Evolutionary conservation across 2,888 invertebrate genomes (phyloP).

Genomic region (Drosophila stalkeri): DNA sequence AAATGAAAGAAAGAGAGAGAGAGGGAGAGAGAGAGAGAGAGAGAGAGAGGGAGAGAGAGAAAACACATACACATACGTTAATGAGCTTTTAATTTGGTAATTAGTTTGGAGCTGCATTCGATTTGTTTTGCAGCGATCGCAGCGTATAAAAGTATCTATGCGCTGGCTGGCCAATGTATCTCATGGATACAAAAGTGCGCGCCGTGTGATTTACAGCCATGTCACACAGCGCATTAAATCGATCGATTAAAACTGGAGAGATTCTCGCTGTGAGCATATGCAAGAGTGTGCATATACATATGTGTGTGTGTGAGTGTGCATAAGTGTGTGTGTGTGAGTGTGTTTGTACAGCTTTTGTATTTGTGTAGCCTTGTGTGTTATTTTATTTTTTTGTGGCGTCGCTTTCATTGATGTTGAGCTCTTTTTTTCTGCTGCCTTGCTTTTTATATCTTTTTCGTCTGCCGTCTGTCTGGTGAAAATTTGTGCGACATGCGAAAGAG

Average conservation of each 20-base stretch:
- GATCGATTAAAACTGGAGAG: constrained; percentile 70
- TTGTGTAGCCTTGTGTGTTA: constrained; percentile 27
- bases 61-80: constrained; percentile 30
- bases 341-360: constrained; percentile 26
- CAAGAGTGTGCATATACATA: not conserved
- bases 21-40: not conserved
- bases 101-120: constrained; percentile 48
- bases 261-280: constrained; percentile 41
- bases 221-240: constrained; percentile 75
- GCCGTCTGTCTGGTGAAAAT: constrained; percentile 71
- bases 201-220: constrained; percentile 76
- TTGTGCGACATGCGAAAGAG: constrained; percentile 62
- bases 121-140: constrained; percentile 39
- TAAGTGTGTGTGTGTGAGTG: constrained; percentile 1
- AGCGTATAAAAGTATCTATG: constrained; percentile 30
- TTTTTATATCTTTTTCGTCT: constrained; percentile 55
- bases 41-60: not conserved
- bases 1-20: constrained; percentile 5
- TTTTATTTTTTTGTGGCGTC: constrained; percentile 43
- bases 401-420: constrained; percentile 72
- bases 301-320: constrained; percentile 7
- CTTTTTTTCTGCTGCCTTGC: constrained; percentile 19
- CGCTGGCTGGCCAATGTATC: constrained; percentile 35
- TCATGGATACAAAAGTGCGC: constrained; percentile 46
- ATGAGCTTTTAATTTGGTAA: constrained; percentile 75